These are phyloP conservation scores for Orchesella cincta DNA, from an alignment of 1,140 invertebrate genomes.

Conservation along the genomic window DNA sequence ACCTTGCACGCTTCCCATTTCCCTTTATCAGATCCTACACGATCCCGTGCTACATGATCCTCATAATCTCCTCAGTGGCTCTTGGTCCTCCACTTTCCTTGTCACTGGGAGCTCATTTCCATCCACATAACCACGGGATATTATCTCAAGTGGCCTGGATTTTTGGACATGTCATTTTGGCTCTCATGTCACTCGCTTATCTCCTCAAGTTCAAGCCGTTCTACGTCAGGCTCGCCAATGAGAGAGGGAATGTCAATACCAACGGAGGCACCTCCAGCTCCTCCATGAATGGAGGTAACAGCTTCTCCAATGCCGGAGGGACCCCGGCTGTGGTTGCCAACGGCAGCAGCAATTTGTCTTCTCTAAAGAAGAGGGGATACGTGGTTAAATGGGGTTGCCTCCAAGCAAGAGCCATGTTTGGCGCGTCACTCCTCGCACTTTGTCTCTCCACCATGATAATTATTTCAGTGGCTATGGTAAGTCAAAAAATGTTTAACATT, in stretches of 20 bases:
- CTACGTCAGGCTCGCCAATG: constrained; percentile 47
- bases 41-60: constrained; percentile 42
- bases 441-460: constrained; percentile 51
- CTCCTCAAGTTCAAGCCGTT: constrained; percentile 49
- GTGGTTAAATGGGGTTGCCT: constrained; percentile 51
- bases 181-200: constrained; percentile 47
- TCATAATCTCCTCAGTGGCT: constrained; percentile 43
- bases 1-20: constrained; percentile 49
- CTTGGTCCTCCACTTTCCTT: constrained; percentile 46
- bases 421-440: constrained; percentile 48
- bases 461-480: constrained; percentile 51
- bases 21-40: constrained; percentile 49
- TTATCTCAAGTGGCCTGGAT: constrained; percentile 50
- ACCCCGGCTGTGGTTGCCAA: constrained; percentile 25
- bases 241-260: constrained; percentile 29
- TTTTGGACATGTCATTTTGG: constrained; percentile 43
- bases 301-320: constrained; percentile 26
- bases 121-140: constrained; percentile 40
- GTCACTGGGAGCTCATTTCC: constrained; percentile 47
- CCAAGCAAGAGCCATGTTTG: constrained; percentile 51
- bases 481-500: neutral
- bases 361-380: constrained; percentile 46
- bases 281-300: constrained; percentile 10
- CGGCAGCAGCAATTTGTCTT: constrained; percentile 42
- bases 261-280: constrained; percentile 5